Conservation (phyloP, 2,797 vertebrate genomes). For the Allobates femoralis region DNA sequence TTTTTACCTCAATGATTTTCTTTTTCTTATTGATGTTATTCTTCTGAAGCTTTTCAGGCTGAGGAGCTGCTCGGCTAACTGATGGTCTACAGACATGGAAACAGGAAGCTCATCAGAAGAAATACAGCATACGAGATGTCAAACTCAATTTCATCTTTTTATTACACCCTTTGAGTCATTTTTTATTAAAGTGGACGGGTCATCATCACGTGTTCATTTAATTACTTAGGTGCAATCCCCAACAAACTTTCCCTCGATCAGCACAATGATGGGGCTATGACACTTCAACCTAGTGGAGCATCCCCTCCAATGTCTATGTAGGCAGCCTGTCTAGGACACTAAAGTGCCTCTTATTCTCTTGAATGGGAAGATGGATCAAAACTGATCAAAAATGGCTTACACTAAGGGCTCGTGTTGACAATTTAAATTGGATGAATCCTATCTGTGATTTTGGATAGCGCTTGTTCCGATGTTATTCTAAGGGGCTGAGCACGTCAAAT, state of each 20-base stretch:
- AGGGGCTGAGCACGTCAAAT: too few species aligned
- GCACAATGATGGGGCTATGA: not conserved
- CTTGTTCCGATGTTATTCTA: too few species aligned
- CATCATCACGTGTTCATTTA: not conserved
- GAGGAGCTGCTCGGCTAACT: conserved; percentile 91
- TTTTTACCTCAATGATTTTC: conserved; percentile 88
- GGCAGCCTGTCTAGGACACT: not conserved
- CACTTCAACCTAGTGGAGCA: not conserved
- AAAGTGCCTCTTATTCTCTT: not conserved
- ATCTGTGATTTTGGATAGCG: too few species aligned
- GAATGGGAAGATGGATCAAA: not conserved
- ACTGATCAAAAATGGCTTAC: too few species aligned
- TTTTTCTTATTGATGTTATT: conserved; percentile 93
- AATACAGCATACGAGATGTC: not conserved
- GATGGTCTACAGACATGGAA: conserved; percentile 81
- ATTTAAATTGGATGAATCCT: too few species aligned
- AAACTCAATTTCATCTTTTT: not conserved
- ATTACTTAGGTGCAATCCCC: not conserved
- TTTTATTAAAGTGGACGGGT: not conserved
- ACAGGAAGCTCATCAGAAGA: conserved; percentile 11
- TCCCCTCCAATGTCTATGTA: not conserved
- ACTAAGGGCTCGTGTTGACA: too few species aligned
- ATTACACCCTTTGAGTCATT: not conserved
- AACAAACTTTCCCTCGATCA: not conserved
- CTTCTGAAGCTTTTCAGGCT: conserved; percentile 93